Conservation (phyloP, 2,888 invertebrate genomes). For the Deilephila porcellus region DNA sequence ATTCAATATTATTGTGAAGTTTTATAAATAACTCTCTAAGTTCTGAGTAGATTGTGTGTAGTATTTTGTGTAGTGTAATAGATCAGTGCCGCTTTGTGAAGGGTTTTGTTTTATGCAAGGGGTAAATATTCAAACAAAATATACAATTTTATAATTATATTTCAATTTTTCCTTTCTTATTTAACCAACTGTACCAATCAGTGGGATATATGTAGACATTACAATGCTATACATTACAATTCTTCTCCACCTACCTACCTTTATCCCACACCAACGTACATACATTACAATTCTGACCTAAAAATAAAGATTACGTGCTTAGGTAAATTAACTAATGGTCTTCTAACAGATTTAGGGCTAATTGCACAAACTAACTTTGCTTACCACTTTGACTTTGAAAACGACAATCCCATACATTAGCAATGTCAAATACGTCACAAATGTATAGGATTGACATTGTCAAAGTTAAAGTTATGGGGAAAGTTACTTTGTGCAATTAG, state of each 20-base stretch:
- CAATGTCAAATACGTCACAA: no score
- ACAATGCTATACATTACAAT: slow-evolving; percentile 26
- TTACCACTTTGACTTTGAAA: no score
- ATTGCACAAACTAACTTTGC: no score
- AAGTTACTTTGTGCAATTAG: no score
- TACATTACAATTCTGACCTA: slow-evolving; percentile 46
- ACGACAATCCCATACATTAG: no score
- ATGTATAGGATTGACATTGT: no score
- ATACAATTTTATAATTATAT: slow-evolving; percentile 23
- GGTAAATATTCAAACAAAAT: slow-evolving; percentile 7
- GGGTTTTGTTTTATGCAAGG: background rate
- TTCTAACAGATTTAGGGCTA: slow-evolving; percentile 47
- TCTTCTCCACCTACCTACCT: slow-evolving; percentile 31
- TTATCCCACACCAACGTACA: slow-evolving; percentile 15
- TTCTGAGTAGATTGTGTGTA: background rate
- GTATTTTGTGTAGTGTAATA: slow-evolving; percentile 4
- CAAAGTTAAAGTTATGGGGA: no score
- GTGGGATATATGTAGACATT: background rate
- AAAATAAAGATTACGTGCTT: slow-evolving; percentile 63
- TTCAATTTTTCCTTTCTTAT: slow-evolving; percentile 39
- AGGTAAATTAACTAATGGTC: slow-evolving; percentile 56
- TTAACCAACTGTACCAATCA: slow-evolving; percentile 35
- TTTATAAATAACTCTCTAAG: background rate
- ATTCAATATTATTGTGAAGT: slow-evolving; percentile 69
- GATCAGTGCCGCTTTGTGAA: background rate